Conservation (phyloP, 2,888 invertebrate species). For the Iphiclides podalirius region DNA sequence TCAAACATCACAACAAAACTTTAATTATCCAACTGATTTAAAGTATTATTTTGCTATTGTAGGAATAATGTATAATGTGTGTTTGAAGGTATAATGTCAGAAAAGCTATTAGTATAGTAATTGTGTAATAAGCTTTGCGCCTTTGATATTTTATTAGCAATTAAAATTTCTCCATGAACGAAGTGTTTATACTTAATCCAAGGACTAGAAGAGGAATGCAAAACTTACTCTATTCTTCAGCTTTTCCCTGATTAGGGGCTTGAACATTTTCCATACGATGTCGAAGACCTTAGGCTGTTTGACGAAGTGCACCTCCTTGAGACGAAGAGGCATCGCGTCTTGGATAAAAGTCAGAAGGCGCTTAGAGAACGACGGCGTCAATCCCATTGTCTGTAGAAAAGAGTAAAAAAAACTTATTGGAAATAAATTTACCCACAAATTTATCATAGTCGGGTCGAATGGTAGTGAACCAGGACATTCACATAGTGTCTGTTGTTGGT, state of each 20-base stretch:
- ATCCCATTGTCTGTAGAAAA: slow-evolving; percentile 80
- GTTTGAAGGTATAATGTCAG: too few species aligned
- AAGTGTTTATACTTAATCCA: not conserved
- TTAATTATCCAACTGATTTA: too few species aligned
- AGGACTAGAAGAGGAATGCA: slow-evolving; percentile 31
- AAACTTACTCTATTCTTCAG: slow-evolving; percentile 86
- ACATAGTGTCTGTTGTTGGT: too few species aligned
- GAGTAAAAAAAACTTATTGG: slow-evolving; percentile 20
- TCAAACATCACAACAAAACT: too few species aligned
- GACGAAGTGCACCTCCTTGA: slow-evolving; percentile 92
- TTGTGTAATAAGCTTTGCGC: not conserved
- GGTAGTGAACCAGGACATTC: too few species aligned
- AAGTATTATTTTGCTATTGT: too few species aligned
- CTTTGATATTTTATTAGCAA: not conserved
- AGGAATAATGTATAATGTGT: too few species aligned
- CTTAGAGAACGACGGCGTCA: slow-evolving; percentile 87
- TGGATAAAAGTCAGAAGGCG: slow-evolving; percentile 90
- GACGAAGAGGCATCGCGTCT: slow-evolving; percentile 90
- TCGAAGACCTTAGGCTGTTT: slow-evolving; percentile 92
- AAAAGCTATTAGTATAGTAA: too few species aligned
- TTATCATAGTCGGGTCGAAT: too few species aligned
- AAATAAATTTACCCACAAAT: not conserved
- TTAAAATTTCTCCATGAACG: not conserved
- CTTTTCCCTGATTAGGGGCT: slow-evolving; percentile 90
- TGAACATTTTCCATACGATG: slow-evolving; percentile 91